Base-by-base conservation (phyloP, 1,140 invertebrate species). In the Eupeodes corollae region DNA sequence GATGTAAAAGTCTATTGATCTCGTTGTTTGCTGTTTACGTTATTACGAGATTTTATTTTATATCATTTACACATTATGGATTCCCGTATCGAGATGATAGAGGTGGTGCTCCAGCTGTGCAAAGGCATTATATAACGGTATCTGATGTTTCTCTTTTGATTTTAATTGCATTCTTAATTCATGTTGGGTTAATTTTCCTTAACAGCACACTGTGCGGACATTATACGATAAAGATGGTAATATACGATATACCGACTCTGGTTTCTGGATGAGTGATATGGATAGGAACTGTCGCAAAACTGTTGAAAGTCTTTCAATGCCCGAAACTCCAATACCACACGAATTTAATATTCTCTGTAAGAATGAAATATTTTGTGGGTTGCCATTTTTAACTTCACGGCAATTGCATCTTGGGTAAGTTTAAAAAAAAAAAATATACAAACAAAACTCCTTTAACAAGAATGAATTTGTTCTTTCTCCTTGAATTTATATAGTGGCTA, bases 231-330 rank as follows among this genome's bases (percentile, higher is more conserved):
- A 58, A 26, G 52, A 62, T 47, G 62, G 61, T 10, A 49, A 56
- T 21, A 45, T 68, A n/a, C 50, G 47, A 3, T 66, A 69, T 38
- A 56, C 57, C 44, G 76, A 79, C 55, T 69, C 75, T 37, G 76
- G 75, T n/a, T 70, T 73, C 47, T 79, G 76, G 70, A 61, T 77
- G 39, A 54, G 74, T 32, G 73, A 75, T 42, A 58, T 75, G 51
- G 79, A 80, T 61, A 63, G 74, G 44, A 71, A 73, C 56, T 63
- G 64, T 14, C 64, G 69, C 15, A 57, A 63, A 16, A 60, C 58
- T 40, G 53, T 76, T 26, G 55, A 56, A 45, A 59, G 68, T 50
- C 51, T 73, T 13, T 59, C 70, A 40, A 67, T 71, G 51, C 51
- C 70, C 18, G 55, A 44, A n/a, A 56, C 58, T 38, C 61, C 64